Percentiles rank a stretch among this genome's conserved stretches.
Conservation (phyloP, 2,797 vertebrate species). For the Tokudaia tokunoshimensis region DNA sequence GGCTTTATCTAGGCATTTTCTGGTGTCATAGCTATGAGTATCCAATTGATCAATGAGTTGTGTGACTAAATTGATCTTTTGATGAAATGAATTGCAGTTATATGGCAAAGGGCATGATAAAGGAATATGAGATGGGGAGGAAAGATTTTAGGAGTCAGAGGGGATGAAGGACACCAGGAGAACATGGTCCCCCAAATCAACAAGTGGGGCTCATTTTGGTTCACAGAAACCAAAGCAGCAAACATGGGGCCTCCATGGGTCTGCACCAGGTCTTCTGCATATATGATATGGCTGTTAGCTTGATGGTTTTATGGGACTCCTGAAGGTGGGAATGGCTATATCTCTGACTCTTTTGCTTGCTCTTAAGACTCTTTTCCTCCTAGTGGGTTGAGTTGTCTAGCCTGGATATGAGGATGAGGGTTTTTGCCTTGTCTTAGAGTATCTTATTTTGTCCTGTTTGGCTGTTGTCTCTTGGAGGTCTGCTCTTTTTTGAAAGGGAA, state of each 20-base stretch:
- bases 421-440: neutral
- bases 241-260: neutral
- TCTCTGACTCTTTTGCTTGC: neutral
- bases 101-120: neutral
- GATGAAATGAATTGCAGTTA: slow-evolving; percentile 3
- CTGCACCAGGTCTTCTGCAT: neutral
- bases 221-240: neutral
- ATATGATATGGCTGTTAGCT: neutral
- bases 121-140: neutral
- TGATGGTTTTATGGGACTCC: neutral
- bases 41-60: neutral
- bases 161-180: neutral
- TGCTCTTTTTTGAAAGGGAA: neutral
- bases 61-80: neutral
- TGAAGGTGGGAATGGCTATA: neutral
- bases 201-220: neutral
- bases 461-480: neutral
- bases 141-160: neutral
- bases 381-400: neutral
- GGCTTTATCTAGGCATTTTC: neutral
- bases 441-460: neutral
- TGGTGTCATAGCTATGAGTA: neutral
- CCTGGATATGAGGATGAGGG: neutral
- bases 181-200: neutral
- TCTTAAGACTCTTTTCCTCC: neutral